Percentiles rank a stretch among this genome's conserved stretches.
These are phyloP conservation scores for Heteromormyrus szaboi DNA, from an alignment of 2,797 vertebrate species.

Conservation along the genomic window DNA sequence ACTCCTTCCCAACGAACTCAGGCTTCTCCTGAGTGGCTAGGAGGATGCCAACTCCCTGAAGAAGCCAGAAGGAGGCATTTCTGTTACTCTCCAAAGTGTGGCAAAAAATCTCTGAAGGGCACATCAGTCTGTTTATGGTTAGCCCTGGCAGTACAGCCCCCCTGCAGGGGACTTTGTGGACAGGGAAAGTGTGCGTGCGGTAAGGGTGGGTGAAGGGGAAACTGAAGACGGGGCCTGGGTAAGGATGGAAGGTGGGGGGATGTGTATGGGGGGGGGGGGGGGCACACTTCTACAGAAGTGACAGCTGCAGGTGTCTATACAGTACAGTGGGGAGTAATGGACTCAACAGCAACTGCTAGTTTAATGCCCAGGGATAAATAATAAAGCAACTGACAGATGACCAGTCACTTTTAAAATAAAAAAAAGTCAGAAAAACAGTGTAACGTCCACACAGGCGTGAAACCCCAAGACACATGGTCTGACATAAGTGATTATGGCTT, in stretches of 20 bases:
- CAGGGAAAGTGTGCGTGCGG: neutral
- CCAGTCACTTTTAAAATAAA: conserved; percentile 1
- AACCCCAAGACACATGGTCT: neutral
- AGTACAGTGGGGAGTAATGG: conserved; percentile 28
- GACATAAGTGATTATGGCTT: neutral
- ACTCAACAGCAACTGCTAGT: conserved; percentile 27
- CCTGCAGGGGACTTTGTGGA: neutral
- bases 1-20: neutral
- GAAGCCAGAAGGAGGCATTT: neutral
- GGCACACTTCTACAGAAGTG: neutral
- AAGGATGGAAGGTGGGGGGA: neutral
- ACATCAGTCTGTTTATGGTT: neutral
- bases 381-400: conserved; percentile 26
- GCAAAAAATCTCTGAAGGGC: neutral
- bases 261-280: neutral
- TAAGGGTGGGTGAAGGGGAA: neutral
- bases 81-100: neutral
- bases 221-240: neutral
- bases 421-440: neutral
- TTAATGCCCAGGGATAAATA: conserved; percentile 55
- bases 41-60: neutral
- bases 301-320: conserved; percentile 20
- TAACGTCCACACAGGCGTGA: neutral
- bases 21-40: neutral
- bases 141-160: neutral